Base-by-base conservation (phyloP, 2,797 vertebrate genomes). In the Gobionotothen gibberifrons region DNA sequence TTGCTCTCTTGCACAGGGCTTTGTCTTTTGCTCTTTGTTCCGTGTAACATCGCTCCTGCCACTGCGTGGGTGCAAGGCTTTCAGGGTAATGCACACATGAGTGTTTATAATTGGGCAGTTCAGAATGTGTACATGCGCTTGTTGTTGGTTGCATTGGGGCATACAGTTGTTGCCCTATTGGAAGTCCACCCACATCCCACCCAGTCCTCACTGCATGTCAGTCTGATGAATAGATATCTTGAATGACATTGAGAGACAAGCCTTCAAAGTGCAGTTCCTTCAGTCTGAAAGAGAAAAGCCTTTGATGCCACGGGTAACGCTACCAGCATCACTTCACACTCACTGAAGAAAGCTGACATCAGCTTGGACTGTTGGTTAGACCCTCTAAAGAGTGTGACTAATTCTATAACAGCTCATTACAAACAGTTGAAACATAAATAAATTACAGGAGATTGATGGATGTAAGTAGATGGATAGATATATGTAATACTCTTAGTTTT, bases 1-100 rank as follows among this genome's bases (percentile, higher is more conserved):
- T 74, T 26, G 44, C 68, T 74, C 63, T 59, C 69, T 82, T 22
- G 16, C 56, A 39, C 47, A 13, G 43, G 13, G 43, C 81, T 87
- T 87, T 88, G 79, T 86, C 63, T 81, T 72, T 54, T 43, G 42
- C 65, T 77, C 79, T 90, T 91, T 92, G 86, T 89, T 85, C 64
- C 21, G 21, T 48, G 39, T 70, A 71, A 87, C 64, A 68, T 79
- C 72, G 80, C 82, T 69, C 69, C 72, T 21, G 65, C 46, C 74
- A 13, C 76, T 44, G 67, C 69, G 84, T 87, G 81, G 82, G 78
- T 44, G 81, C 64, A 39, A 19, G 5, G 72, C 76, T 81, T 81
- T 81, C 68, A 76, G 60, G 9, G 76, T 72, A 52, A 80, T 53
- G 63, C 76, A 69, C 61, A 56, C 32, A 43, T 72, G 70, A 69